These are phyloP conservation scores for Leptogaster cylindrica DNA, from an alignment of 2,888 invertebrate species.

Conservation along the genomic window DNA sequence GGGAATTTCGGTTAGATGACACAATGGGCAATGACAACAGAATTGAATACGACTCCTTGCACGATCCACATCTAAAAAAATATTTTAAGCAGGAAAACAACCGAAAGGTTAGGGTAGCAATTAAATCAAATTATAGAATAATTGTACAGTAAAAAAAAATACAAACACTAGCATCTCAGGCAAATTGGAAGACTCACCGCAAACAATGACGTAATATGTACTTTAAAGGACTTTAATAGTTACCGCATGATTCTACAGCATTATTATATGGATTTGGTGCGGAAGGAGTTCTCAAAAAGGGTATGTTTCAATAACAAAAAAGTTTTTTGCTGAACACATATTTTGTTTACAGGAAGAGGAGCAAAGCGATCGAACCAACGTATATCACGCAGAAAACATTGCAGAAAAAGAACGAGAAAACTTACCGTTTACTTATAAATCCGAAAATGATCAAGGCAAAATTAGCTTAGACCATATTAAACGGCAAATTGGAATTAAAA, in stretches of 20 bases:
- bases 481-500: too few species aligned
- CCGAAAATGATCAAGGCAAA: neutral
- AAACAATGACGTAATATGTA: constrained; percentile 68
- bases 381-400: constrained; percentile 57
- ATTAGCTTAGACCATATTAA: neutral
- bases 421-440: neutral
- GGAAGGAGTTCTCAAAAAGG: constrained; percentile 55
- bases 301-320: constrained; percentile 40
- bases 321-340: neutral
- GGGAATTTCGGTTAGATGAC: constrained; percentile 54
- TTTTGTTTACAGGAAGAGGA: constrained; percentile 1
- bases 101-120: constrained; percentile 53
- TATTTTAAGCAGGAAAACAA: constrained; percentile 63
- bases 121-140: neutral
- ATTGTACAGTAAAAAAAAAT: neutral
- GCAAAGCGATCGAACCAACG: constrained; percentile 52
- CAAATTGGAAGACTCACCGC: constrained; percentile 66
- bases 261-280: constrained; percentile 65
- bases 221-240: constrained; percentile 69
- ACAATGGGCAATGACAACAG: constrained; percentile 52
- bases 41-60: constrained; percentile 66
- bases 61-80: constrained; percentile 66
- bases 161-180: constrained; percentile 61
- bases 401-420: constrained; percentile 53
- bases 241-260: constrained; percentile 69